Conservation (phyloP, 1,140 invertebrate species). For the Xylocopa sonorina region DNA sequence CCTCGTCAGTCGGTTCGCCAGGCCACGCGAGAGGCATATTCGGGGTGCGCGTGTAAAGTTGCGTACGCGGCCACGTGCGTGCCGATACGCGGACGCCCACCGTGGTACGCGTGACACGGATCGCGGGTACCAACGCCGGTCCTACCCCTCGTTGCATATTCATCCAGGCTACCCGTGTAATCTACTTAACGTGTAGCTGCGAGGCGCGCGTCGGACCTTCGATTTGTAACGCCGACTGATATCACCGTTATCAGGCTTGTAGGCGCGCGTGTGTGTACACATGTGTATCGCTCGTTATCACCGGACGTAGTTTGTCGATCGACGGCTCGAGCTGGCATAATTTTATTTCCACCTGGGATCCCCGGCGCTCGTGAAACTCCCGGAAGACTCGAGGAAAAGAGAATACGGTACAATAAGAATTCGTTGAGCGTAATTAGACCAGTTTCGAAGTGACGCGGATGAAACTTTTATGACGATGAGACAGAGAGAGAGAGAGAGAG, state of each 20-base stretch:
- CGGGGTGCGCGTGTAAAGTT: neutral
- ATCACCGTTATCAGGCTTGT: conserved; percentile 19
- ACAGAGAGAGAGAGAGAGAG: too few relatives aligned
- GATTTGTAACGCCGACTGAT: conserved; percentile 35
- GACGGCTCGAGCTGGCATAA: neutral
- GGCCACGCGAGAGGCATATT: too few relatives aligned
- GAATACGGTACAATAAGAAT: neutral
- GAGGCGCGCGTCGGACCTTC: conserved; percentile 9
- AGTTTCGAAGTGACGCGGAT: neutral
- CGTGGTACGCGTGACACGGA: conserved; percentile 27
- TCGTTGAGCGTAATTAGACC: neutral
- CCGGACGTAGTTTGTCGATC: conserved; percentile 4
- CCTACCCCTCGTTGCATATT: too few relatives aligned
- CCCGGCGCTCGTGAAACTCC: neutral
- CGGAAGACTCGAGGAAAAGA: neutral
- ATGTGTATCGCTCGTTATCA: neutral
- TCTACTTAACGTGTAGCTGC: conserved; percentile 39
- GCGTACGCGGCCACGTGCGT: conserved; percentile 39
- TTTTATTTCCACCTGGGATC: neutral
- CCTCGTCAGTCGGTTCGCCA: neutral
- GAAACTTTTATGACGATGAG: neutral
- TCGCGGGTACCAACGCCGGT: too few relatives aligned
- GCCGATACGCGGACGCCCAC: conserved; percentile 44
- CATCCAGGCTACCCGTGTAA: conserved; percentile 29
- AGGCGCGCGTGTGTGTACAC: too few relatives aligned